phyloP scores from a whole-genome alignment of 2,888 invertebrate genomes.

The Heteromyza rotundicornis region DNA sequence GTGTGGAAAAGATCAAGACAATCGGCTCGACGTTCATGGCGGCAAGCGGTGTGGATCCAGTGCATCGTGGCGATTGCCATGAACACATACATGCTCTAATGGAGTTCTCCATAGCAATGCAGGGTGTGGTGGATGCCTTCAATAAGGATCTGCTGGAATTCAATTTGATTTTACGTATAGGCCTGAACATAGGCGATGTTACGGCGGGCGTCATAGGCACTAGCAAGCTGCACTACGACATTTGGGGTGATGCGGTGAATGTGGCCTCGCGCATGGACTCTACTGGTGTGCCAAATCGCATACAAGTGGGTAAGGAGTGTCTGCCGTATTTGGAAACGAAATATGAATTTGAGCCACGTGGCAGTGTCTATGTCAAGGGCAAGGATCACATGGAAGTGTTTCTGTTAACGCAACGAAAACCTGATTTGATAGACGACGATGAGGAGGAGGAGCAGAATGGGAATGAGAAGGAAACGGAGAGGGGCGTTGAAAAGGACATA shows the following conservation, averaged over 20 bases:
- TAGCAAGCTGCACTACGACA: slow-evolving; percentile 94
- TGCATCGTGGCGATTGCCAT: slow-evolving; percentile 71
- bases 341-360: slow-evolving; percentile 91
- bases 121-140: slow-evolving; percentile 84
- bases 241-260: slow-evolving; percentile 99
- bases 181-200: slow-evolving; percentile 93
- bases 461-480: too few relatives aligned
- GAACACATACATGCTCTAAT: slow-evolving; percentile 83
- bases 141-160: slow-evolving; percentile 90
- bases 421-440: slow-evolving; percentile 27
- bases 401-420: slow-evolving; percentile 64
- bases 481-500: too few relatives aligned
- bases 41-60: slow-evolving; percentile 91
- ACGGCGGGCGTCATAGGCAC: slow-evolving; percentile 97
- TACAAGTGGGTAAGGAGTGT: slow-evolving; percentile 83
- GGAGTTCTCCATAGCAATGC: slow-evolving; percentile 93
- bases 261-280: slow-evolving; percentile 98
- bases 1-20: slow-evolving; percentile 97
- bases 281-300: slow-evolving; percentile 85
- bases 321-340: slow-evolving; percentile 72
- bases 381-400: slow-evolving; percentile 95
- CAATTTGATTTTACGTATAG: slow-evolving; percentile 83
- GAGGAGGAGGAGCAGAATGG: slow-evolving; percentile 10
- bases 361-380: slow-evolving; percentile 94
- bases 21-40: slow-evolving; percentile 98